Evolutionary conservation across 2,113 vertebrate species (phyloP).

Genomic region (Coreoperca whiteheadi): DNA sequence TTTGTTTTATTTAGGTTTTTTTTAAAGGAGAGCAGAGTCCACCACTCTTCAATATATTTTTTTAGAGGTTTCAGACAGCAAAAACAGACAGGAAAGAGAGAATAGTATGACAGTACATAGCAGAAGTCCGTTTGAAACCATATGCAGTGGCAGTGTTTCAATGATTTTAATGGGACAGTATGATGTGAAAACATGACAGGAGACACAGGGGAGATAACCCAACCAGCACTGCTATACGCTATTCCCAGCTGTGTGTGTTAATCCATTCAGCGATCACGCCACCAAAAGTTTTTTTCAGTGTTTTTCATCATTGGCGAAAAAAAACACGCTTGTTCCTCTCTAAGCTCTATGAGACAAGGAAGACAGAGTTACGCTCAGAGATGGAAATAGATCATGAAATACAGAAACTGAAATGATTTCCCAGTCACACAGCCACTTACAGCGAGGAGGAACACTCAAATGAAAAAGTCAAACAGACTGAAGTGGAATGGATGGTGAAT

Average conservation of each 20-base stretch:
- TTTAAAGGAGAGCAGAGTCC: constrained; percentile 38
- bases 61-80: constrained; percentile 45
- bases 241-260: constrained; percentile 79
- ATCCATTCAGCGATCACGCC: constrained; percentile 73
- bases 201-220: constrained; percentile 79
- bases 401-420: constrained; percentile 74
- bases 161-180: constrained; percentile 79
- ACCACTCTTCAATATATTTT: constrained; percentile 13
- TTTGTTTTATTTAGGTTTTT: constrained; percentile 7
- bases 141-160: constrained; percentile 59
- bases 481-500: constrained; percentile 66
- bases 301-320: constrained; percentile 71
- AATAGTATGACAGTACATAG: constrained; percentile 54
- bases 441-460: constrained; percentile 62
- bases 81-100: constrained; percentile 38
- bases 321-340: constrained; percentile 62
- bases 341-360: constrained; percentile 60
- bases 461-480: constrained; percentile 73
- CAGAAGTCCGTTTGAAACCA: constrained; percentile 67
- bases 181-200: constrained; percentile 80
- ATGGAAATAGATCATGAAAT: constrained; percentile 82
- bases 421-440: constrained; percentile 75
- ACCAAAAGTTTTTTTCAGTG: constrained; percentile 73
- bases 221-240: constrained; percentile 63
- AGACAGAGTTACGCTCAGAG: constrained; percentile 63